phyloP scores from a whole-genome alignment of 2,888 invertebrate species.

The Lamproptera curius region DNA sequence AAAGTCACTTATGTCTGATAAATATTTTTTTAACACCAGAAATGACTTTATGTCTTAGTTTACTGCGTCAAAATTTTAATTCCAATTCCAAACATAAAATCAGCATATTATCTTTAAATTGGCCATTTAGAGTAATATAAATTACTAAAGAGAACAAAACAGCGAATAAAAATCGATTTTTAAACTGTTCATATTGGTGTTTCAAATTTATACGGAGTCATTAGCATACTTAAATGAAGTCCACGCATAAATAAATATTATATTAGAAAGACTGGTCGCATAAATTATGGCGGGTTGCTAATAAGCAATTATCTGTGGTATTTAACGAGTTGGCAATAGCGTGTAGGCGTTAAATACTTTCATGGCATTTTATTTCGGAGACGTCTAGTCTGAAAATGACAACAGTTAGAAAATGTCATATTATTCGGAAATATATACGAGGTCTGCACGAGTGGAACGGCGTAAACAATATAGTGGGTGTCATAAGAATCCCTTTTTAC shows the following conservation, averaged over 20 bases:
- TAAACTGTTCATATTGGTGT: constrained; percentile 17
- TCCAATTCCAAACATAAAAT: constrained; percentile 5
- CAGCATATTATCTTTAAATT: constrained; percentile 15
- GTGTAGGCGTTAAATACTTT: constrained; percentile 12
- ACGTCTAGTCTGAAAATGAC: background rate
- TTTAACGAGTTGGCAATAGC: constrained; percentile 9
- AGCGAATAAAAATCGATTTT: constrained; percentile 14
- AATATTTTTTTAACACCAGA: background rate
- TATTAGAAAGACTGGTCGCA: constrained; percentile 7
- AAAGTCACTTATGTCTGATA: too few species aligned
- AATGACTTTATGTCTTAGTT: background rate
- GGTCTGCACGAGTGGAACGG: background rate
- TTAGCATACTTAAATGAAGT: constrained; percentile 14
- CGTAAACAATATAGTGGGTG: background rate
- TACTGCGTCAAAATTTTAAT: background rate
- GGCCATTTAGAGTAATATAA: constrained; percentile 11
- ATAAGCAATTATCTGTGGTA: constrained; percentile 2
- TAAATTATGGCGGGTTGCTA: constrained; percentile 7
- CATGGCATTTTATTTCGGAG: background rate
- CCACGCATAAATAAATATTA: constrained; percentile 15
- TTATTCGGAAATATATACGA: background rate
- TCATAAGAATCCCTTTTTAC: background rate
- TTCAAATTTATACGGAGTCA: constrained; percentile 8
- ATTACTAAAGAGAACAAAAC: constrained; percentile 1
- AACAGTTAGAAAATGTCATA: background rate